Conservation (phyloP, 2,113 vertebrate genomes). For the Caloenas nicobarica region DNA sequence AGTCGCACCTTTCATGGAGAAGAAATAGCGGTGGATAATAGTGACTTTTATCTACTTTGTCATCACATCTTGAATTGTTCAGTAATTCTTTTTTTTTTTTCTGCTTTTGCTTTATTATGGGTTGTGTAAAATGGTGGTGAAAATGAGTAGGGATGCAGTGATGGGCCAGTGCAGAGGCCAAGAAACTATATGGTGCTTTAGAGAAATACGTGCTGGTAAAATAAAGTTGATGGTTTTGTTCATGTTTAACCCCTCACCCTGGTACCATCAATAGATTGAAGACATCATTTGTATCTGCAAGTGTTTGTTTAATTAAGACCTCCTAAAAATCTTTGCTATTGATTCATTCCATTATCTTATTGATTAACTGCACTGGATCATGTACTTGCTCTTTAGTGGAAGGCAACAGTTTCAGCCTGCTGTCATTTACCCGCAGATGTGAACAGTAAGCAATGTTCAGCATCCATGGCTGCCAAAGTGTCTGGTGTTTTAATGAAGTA, state of each 20-base stretch:
- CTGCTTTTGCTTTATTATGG: conserved; percentile 23
- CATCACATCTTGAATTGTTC: conserved; percentile 57
- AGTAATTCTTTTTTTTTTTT: conserved; percentile 47
- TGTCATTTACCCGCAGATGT: conserved; percentile 73
- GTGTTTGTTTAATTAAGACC: conserved; percentile 98
- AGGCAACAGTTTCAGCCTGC: conserved; percentile 71
- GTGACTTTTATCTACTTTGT: conserved; percentile 55
- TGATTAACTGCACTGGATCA: conserved; percentile 84
- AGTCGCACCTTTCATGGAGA: conserved; percentile 22
- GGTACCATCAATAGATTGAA: conserved; percentile 89
- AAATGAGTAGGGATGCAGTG: conserved; percentile 64
- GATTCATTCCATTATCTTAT: conserved; percentile 90
- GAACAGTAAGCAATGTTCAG: conserved; percentile 75
- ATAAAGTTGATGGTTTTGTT: conserved; percentile 83
- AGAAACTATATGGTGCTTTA: conserved; percentile 60
- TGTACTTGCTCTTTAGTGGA: conserved; percentile 81
- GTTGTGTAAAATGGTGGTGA: conserved; percentile 39
- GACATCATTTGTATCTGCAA: conserved; percentile 95
- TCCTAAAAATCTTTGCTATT: conserved; percentile 94
- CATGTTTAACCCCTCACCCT: conserved; percentile 81
- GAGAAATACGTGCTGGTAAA: conserved; percentile 72
- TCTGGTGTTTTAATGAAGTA: conserved; percentile 74
- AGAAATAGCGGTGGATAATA: background rate
- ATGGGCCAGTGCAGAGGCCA: conserved; percentile 56
- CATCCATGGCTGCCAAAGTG: conserved; percentile 70